These are phyloP conservation scores for Characodon lateralis DNA, from an alignment of 2,797 vertebrate genomes.

Conservation along the genomic window DNA sequence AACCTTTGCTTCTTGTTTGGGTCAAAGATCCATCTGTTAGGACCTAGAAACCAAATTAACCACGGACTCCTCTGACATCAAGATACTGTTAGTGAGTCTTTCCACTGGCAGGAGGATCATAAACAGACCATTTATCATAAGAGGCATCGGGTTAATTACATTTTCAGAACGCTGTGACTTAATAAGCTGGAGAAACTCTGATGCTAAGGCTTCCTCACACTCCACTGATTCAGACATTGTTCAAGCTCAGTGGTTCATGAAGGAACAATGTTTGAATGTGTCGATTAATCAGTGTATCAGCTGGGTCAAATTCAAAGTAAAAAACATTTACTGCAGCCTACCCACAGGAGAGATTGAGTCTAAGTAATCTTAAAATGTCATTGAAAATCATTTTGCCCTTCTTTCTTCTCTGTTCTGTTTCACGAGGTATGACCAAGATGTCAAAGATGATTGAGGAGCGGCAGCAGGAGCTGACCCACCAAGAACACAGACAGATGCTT, in stretches of 20 bases:
- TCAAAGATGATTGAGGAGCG: slow-evolving; percentile 99
- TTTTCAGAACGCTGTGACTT: slow-evolving; percentile 44
- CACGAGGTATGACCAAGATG: slow-evolving; percentile 97
- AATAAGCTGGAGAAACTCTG: slow-evolving; percentile 48
- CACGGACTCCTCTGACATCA: slow-evolving; percentile 16
- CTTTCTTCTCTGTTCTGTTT: slow-evolving; percentile 5
- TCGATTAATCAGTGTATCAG: slow-evolving; percentile 8
- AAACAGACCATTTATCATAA: slow-evolving; percentile 54
- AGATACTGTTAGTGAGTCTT: slow-evolving; percentile 40
- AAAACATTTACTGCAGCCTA: not conserved
- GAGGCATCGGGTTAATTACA: slow-evolving; percentile 57
- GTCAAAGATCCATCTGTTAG: slow-evolving; percentile 7
- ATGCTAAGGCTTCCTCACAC: slow-evolving; percentile 51
- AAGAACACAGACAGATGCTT: slow-evolving; percentile 96
- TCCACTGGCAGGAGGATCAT: slow-evolving; percentile 30
- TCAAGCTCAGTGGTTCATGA: slow-evolving; percentile 20
- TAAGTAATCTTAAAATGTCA: not conserved
- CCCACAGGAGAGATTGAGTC: not conserved
- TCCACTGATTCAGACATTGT: slow-evolving; percentile 38
- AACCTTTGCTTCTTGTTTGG: slow-evolving; percentile 17
- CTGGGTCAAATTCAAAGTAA: slow-evolving; percentile 11
- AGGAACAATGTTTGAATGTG: slow-evolving; percentile 30
- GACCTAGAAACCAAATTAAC: slow-evolving; percentile 9
- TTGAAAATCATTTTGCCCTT: not conserved
- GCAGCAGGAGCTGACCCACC: slow-evolving; percentile 97